Evolutionary conservation across 2,113 vertebrate species (phyloP), one percentile per base, ranked within the genome.

Genomic region (Xenopus tropicalis): DNA sequence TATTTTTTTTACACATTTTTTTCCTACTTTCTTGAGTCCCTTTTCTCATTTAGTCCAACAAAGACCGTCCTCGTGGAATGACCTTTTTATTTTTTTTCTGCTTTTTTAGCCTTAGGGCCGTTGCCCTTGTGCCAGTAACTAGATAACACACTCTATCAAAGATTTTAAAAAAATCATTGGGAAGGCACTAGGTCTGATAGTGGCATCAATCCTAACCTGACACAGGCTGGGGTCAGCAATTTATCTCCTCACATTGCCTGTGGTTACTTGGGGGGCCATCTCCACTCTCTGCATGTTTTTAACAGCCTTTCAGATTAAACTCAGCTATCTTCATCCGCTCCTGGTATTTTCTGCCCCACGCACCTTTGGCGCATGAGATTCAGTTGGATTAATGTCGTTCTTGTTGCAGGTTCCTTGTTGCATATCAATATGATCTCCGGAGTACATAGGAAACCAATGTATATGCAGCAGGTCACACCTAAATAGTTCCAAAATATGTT

Each of bases 81-180:
- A 98, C 96, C 96, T 96, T 96, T 91, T 88, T 87, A 80, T 84
- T 91, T 86, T 87, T 79, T 84, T 89, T 91, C 91, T n/a, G n/a
- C n/a, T 90, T 90, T 85, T 80, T 82, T 85, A 93, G 93, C 94
- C 91, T 17, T 83, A 84, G 78, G 94, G 94, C 94, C 88, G 89
- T 91, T 95, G 94, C 94, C 97, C 95, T 97, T 88, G 4, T 95
- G 95, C 94, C 93, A 95, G 94, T 96, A 98, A 98, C 94, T 95
- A 98, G 96, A 99, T 98, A 99, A 98, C 94, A 96, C 90, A 98
- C 95, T 98, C 95, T 95, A 98, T 98, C 96, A 98, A 94, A 95
- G 95, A 94, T 95, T 95, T 87, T 84, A 71, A 93, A 95, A 37
- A 97, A 95, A 97, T 97, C 96, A 95, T 94, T 97, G 96, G 92